Conservation (phyloP, 2,888 invertebrate genomes). For the Dusona sp. region DNA sequence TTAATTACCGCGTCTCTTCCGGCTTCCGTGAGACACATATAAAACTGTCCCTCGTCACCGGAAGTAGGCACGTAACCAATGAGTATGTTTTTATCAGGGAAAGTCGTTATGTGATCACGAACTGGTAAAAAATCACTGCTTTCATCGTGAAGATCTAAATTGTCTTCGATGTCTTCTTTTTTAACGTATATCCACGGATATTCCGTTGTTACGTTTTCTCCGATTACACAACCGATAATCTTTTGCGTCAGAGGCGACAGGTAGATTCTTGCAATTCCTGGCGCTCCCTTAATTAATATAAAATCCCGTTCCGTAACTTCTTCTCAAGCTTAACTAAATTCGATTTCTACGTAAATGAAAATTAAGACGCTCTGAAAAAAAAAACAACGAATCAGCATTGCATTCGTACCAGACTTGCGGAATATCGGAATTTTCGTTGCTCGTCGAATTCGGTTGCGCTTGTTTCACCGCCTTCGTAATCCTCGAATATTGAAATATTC, state of each 20-base stretch:
- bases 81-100: constrained; percentile 84
- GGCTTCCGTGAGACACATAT: constrained; percentile 87
- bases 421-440: constrained; percentile 70
- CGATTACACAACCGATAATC: constrained; percentile 88
- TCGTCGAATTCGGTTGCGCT: constrained; percentile 48
- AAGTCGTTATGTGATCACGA: constrained; percentile 82
- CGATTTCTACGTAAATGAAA: not conserved
- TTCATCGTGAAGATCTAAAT: constrained; percentile 87
- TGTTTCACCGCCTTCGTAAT: constrained; percentile 57
- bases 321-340: not conserved
- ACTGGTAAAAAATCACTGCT: constrained; percentile 85
- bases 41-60: constrained; percentile 89
- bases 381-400: constrained; percentile 17
- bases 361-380: not conserved
- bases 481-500: constrained; percentile 66
- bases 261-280: constrained; percentile 86
- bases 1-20: constrained; percentile 86
- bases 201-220: constrained; percentile 89
- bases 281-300: constrained; percentile 77
- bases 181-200: constrained; percentile 90
- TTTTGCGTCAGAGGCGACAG: constrained; percentile 87
- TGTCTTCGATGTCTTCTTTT: constrained; percentile 88
- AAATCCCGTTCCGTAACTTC: not conserved
- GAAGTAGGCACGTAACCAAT: constrained; percentile 90
- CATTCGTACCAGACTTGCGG: constrained; percentile 72